Conservation (phyloP, 2,113 vertebrate species). For the Callopanchax toddi region DNA sequence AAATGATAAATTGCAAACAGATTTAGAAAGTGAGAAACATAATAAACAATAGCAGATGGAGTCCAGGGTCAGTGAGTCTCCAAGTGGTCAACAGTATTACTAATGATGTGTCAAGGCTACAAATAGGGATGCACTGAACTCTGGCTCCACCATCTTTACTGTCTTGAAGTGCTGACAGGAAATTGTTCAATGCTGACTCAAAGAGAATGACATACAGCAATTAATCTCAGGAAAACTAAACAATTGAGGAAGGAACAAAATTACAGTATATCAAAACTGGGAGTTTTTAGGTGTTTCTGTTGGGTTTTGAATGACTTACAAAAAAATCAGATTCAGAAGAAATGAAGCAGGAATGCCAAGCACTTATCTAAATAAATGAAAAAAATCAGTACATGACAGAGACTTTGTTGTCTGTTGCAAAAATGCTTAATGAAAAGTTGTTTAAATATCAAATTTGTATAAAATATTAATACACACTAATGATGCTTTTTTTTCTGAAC, state of each 20-base stretch:
- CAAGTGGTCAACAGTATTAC: slow-evolving; percentile 29
- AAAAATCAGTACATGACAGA: too few species aligned
- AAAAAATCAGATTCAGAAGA: neutral
- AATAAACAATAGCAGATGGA: slow-evolving; percentile 23
- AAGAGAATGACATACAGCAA: slow-evolving; percentile 23
- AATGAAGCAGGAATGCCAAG: too few species aligned
- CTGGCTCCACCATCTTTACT: slow-evolving; percentile 17
- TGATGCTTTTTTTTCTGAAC: slow-evolving; percentile 11
- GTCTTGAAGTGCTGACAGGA: slow-evolving; percentile 14
- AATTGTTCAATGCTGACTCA: slow-evolving; percentile 49
- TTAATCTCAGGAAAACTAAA: slow-evolving; percentile 3
- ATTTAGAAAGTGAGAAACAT: neutral
- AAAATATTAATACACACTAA: too few species aligned
- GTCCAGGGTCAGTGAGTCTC: neutral
- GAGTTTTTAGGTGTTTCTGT: neutral
- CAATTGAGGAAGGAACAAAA: neutral
- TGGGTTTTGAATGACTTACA: neutral
- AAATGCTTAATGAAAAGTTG: too few species aligned
- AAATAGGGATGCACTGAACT: slow-evolving; percentile 34
- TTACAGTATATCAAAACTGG: neutral
- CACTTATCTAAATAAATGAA: too few species aligned
- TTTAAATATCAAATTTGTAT: too few species aligned
- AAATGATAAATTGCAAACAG: too few species aligned
- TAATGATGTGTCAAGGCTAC: slow-evolving; percentile 28
- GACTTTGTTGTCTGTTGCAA: too few species aligned